Evolutionary conservation across 2,797 vertebrate genomes (phyloP).

Genomic region (Falco peregrinus): DNA sequence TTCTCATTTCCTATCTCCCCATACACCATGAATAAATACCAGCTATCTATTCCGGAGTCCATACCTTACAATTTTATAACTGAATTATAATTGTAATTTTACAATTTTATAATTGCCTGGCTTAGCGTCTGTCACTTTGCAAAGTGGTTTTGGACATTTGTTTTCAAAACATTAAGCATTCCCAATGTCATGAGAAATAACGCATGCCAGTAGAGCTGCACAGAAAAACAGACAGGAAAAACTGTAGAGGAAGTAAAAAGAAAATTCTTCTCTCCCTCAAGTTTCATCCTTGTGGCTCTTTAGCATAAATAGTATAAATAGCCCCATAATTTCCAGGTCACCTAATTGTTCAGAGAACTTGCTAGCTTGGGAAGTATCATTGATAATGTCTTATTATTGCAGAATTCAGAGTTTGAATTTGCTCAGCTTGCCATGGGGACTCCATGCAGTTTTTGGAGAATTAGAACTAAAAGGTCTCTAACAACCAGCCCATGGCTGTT

Average conservation of each 20-base stretch:
- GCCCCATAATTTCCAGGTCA: neutral
- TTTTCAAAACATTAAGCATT: neutral
- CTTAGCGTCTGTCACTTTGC: neutral
- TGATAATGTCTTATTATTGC: neutral
- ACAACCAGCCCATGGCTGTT: neutral
- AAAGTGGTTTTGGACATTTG: neutral
- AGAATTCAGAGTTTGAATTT: neutral
- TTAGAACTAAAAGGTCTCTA: neutral
- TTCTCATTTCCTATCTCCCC: neutral
- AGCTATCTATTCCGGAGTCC: neutral
- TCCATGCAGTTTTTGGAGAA: neutral
- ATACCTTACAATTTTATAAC: neutral
- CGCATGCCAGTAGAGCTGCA: neutral
- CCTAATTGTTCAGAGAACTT: neutral
- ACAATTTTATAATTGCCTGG: neutral
- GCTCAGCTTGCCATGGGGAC: neutral
- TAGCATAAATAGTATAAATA: neutral
- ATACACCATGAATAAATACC: neutral
- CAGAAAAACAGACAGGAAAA: neutral
- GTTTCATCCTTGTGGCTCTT: neutral
- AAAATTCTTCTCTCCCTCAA: neutral
- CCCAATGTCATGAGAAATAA: neutral
- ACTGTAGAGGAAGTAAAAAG: neutral
- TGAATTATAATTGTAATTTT: too few species aligned
- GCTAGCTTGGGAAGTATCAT: neutral